These are phyloP conservation scores for Papilio polyxenes DNA, from an alignment of 1,140 invertebrate genomes.

Conservation along the genomic window DNA sequence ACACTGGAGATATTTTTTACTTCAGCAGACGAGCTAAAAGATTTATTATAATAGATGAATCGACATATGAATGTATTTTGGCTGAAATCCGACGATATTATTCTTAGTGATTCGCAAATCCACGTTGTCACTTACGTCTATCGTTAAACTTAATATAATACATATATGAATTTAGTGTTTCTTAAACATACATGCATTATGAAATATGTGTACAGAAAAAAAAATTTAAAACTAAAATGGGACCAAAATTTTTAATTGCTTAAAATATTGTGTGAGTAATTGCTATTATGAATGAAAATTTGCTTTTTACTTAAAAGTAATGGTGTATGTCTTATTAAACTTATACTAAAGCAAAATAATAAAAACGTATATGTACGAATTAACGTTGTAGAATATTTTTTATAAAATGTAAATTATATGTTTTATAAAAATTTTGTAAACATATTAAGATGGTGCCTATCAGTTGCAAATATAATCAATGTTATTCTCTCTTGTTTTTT, in stretches of 20 bases:
- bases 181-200: no score
- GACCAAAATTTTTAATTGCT: no score
- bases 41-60: slow-evolving; percentile 93
- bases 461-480: background rate
- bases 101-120: slow-evolving; percentile 78
- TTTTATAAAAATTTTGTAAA: background rate
- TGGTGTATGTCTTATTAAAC: background rate
- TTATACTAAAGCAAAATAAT: background rate
- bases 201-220: no score
- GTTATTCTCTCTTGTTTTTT: background rate
- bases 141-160: background rate
- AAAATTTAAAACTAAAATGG: background rate
- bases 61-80: slow-evolving; percentile 86
- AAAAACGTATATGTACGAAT: background rate
- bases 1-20: slow-evolving; percentile 97
- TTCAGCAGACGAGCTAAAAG: slow-evolving; percentile 92
- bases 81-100: slow-evolving; percentile 91
- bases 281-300: no score
- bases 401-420: background rate
- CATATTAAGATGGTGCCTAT: background rate
- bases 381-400: background rate
- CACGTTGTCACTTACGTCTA: background rate
- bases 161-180: background rate
- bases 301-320: background rate
- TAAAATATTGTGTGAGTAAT: no score